These are phyloP conservation scores for Actinemys pallida DNA, from an alignment of 2,113 vertebrate species.

Conservation along the genomic window DNA sequence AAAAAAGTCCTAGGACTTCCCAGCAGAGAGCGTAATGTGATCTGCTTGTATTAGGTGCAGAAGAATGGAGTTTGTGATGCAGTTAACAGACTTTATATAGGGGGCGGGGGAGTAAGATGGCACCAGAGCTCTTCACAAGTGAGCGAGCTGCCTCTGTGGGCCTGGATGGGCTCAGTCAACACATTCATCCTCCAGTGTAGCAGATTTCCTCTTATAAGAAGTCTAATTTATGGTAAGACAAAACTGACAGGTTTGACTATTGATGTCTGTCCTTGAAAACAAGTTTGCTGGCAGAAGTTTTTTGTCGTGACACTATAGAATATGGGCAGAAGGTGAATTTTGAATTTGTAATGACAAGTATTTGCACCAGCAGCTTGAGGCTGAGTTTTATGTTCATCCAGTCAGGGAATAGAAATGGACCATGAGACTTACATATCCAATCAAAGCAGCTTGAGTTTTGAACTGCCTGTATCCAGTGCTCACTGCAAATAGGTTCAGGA, in stretches of 20 bases:
- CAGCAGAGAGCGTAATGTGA: background rate
- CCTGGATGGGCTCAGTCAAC: background rate
- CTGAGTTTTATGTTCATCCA: background rate
- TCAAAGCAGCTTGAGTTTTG: background rate
- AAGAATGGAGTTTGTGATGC: background rate
- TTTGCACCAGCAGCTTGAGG: background rate
- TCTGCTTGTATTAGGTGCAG: background rate
- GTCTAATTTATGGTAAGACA: background rate
- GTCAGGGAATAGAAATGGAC: background rate
- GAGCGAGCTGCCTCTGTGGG: background rate
- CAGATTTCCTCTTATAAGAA: background rate
- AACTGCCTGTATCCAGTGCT: background rate
- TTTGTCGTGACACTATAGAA: background rate
- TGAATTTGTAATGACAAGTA: background rate
- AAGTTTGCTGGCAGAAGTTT: background rate
- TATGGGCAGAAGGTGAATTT: background rate
- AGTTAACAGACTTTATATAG: background rate
- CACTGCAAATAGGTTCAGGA: background rate
- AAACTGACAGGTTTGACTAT: too few species aligned
- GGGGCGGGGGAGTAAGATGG: background rate
- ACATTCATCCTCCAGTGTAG: background rate
- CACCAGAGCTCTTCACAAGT: background rate
- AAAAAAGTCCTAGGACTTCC: background rate
- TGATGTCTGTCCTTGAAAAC: background rate
- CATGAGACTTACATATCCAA: background rate